Percentiles rank a stretch among this genome's conserved stretches.
These are phyloP conservation scores for Ormyrus rosae DNA, from an alignment of 2,888 invertebrate species.

Conservation along the genomic window DNA sequence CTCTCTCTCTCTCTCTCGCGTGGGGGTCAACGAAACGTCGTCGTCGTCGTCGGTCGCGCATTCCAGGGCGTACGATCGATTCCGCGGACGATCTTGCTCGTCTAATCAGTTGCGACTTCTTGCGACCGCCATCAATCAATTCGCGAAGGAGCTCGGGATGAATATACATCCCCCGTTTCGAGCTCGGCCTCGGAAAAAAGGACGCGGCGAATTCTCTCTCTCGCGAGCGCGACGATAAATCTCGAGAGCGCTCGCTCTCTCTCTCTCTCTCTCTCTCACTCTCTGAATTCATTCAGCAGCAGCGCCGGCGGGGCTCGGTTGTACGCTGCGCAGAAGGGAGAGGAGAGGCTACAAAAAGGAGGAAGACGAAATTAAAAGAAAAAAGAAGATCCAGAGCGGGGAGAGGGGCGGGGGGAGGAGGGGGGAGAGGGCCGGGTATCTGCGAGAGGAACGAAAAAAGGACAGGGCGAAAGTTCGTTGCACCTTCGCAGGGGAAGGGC, in stretches of 20 bases:
- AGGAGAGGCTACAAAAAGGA: not conserved
- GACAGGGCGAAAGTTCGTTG: slow-evolving; percentile 46
- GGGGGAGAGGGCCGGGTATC: not conserved
- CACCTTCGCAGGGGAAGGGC: slow-evolving; percentile 41
- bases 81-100: slow-evolving; percentile 14
- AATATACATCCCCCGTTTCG: not conserved
- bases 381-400: slow-evolving; percentile 10
- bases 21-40: slow-evolving; percentile 48
- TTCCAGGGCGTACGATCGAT: slow-evolving; percentile 38
- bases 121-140: slow-evolving; percentile 43
- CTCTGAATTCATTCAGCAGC: slow-evolving; percentile 43
- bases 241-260: not conserved
- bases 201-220: not conserved
- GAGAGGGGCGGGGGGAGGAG: not conserved
- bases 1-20: slow-evolving; percentile 14
- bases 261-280: not conserved
- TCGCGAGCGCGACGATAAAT: slow-evolving; percentile 31
- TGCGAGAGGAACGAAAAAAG: slow-evolving; percentile 15
- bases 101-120: slow-evolving; percentile 45
- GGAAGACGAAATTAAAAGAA: not conserved
- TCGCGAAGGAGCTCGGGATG: slow-evolving; percentile 12
- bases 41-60: slow-evolving; percentile 3
- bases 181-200: not conserved
- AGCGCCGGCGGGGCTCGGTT: not conserved
- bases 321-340: not conserved